A percentile compares a stretch with the other conserved stretches of the same genome.
phyloP scores from a whole-genome alignment of 1,140 invertebrate species.

The Spodoptera litura region DNA sequence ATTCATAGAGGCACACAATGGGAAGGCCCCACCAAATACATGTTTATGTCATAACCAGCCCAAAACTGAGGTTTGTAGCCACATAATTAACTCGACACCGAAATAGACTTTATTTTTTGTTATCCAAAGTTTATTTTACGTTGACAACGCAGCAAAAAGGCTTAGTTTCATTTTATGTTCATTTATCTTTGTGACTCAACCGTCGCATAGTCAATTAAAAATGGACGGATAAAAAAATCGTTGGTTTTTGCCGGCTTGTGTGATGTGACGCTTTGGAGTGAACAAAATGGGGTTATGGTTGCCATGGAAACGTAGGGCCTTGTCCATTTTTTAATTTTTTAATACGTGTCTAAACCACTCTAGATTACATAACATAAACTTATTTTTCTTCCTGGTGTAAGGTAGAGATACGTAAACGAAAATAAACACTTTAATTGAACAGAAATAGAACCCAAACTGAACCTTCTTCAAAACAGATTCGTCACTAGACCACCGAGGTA shows the following conservation, averaged over 20 bases:
- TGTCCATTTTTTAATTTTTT: neutral
- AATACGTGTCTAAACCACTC: neutral
- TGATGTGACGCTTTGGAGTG: slow-evolving; percentile 37
- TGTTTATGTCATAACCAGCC: slow-evolving; percentile 54
- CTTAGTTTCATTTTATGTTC: slow-evolving; percentile 48
- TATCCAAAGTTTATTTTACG: slow-evolving; percentile 41
- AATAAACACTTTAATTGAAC: no score
- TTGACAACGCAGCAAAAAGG: slow-evolving; percentile 41
- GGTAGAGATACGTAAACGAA: no score
- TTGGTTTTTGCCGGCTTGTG: slow-evolving; percentile 47
- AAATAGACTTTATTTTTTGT: slow-evolving; percentile 37
- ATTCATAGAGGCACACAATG: slow-evolving; percentile 46
- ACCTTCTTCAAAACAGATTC: no score
- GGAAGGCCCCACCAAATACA: slow-evolving; percentile 52
- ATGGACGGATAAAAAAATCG: slow-evolving; percentile 51
- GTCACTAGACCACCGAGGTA: no score
- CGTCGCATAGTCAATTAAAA: slow-evolving; percentile 55
- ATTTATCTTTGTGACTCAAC: slow-evolving; percentile 56
- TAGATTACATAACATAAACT: no score
- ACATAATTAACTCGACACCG: slow-evolving; percentile 28
- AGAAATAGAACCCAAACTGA: no score
- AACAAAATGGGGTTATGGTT: slow-evolving; percentile 34
- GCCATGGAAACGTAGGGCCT: neutral
- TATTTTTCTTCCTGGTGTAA: no score
- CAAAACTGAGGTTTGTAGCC: slow-evolving; percentile 41